phyloP scores from a whole-genome alignment of 1,140 invertebrate genomes.

The Heliconius nattereri region DNA sequence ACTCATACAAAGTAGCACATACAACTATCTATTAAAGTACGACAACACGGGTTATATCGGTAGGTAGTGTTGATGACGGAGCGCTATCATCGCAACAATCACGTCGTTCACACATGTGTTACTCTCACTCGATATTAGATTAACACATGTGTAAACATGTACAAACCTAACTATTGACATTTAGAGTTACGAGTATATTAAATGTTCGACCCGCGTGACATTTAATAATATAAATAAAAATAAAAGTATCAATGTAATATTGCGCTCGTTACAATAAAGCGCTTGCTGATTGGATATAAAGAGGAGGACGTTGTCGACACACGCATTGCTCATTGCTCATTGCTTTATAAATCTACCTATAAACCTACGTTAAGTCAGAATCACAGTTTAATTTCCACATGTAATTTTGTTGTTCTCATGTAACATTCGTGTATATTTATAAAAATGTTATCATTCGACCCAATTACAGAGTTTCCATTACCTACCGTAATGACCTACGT shows the following conservation, averaged over 20 bases:
- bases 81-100: too few species aligned
- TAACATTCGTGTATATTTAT: slow-evolving; percentile 53
- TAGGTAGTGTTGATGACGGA: neutral
- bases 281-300: neutral
- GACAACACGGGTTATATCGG: slow-evolving; percentile 24
- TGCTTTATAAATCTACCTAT: slow-evolving; percentile 69
- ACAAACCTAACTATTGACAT: neutral
- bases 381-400: slow-evolving; percentile 80
- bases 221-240: neutral
- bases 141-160: slow-evolving; percentile 2
- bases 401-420: slow-evolving; percentile 64
- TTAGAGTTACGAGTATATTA: neutral
- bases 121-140: neutral
- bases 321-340: slow-evolving; percentile 53
- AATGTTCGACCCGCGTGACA: slow-evolving; percentile 13
- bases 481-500: slow-evolving; percentile 70
- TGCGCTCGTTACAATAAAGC: neutral
- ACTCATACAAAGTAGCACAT: neutral
- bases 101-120: neutral
- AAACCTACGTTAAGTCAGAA: slow-evolving; percentile 78
- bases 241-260: neutral
- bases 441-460: slow-evolving; percentile 66
- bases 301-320: slow-evolving; percentile 42
- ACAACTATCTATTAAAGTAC: slow-evolving; percentile 16
- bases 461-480: slow-evolving; percentile 69